Percentiles rank a stretch among this genome's conserved stretches.
Evolutionary conservation across 2,113 vertebrate genomes (phyloP).

Genomic region (Elgaria multicarinata): DNA sequence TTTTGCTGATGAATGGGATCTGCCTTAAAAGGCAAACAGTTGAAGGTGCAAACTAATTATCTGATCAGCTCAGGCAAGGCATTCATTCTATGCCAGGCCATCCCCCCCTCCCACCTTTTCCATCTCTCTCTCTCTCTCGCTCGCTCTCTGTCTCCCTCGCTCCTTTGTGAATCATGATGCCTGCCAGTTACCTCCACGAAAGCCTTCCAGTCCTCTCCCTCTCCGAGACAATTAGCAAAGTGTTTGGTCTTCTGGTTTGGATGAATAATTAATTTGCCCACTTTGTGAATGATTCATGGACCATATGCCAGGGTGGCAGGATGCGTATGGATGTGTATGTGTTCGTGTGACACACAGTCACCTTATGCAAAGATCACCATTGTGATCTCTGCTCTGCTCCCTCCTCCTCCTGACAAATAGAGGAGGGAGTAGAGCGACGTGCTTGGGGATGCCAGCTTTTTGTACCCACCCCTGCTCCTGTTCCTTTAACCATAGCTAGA

Average conservation of each 20-base stretch:
- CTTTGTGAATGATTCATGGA: constrained; percentile 87
- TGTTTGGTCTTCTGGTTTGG: constrained; percentile 82
- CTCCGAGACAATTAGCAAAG: constrained; percentile 83
- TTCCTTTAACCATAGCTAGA: background rate
- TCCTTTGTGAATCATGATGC: constrained; percentile 26
- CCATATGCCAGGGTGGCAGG: constrained; percentile 79
- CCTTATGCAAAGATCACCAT: constrained; percentile 39
- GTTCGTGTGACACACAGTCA: background rate
- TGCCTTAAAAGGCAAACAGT: background rate
- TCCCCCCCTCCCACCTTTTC: background rate
- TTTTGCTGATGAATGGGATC: background rate
- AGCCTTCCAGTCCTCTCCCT: constrained; percentile 27
- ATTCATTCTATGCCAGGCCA: background rate
- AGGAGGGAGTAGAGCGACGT: rapidly evolving
- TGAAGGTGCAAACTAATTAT: background rate
- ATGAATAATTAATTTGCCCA: constrained; percentile 88
- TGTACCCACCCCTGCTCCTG: background rate
- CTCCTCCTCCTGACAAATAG: background rate
- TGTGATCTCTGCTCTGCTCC: background rate
- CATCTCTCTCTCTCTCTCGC: constrained; percentile 14
- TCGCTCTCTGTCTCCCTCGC: constrained; percentile 13
- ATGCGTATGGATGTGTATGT: constrained; percentile 9
- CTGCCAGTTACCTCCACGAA: constrained; percentile 37
- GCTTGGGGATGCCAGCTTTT: rapidly evolving
- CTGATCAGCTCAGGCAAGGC: background rate